Conservation (phyloP, 2,797 vertebrate species). For the Sebastes minor region DNA sequence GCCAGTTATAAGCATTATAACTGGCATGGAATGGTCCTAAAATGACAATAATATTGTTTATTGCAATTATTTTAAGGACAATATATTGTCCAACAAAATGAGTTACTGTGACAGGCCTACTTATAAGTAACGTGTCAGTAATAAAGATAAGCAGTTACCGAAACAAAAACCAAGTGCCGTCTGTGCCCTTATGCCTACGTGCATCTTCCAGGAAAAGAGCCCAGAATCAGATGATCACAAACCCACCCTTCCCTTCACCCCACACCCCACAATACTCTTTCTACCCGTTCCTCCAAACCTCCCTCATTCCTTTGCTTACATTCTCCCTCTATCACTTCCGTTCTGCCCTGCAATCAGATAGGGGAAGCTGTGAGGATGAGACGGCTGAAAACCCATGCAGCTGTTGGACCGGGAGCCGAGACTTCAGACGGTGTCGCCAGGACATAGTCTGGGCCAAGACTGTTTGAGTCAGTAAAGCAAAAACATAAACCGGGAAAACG, state of each 20-base stretch:
- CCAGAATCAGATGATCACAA: conserved; percentile 47
- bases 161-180: neutral
- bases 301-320: conserved; percentile 32
- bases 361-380: conserved; percentile 27
- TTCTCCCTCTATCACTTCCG: conserved; percentile 58
- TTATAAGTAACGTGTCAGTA: neutral
- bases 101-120: neutral
- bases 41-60: neutral
- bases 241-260: conserved; percentile 40
- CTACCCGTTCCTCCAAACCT: conserved; percentile 9
- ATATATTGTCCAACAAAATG: neutral
- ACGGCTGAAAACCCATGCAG: conserved; percentile 35
- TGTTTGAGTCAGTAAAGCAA: no score
- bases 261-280: neutral
- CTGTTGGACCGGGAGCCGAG: conserved; percentile 4
- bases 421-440: conserved; percentile 1
- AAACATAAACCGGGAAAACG: conserved; percentile 15
- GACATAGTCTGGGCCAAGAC: conserved; percentile 8
- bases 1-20: neutral
- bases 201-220: conserved; percentile 54
- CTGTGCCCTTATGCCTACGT: conserved; percentile 47
- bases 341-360: conserved; percentile 56
- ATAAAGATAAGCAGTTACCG: neutral
- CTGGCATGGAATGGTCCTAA: neutral
- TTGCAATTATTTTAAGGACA: neutral